Conservation (phyloP, 2,113 vertebrate species). For the Malurus cyaneus region DNA sequence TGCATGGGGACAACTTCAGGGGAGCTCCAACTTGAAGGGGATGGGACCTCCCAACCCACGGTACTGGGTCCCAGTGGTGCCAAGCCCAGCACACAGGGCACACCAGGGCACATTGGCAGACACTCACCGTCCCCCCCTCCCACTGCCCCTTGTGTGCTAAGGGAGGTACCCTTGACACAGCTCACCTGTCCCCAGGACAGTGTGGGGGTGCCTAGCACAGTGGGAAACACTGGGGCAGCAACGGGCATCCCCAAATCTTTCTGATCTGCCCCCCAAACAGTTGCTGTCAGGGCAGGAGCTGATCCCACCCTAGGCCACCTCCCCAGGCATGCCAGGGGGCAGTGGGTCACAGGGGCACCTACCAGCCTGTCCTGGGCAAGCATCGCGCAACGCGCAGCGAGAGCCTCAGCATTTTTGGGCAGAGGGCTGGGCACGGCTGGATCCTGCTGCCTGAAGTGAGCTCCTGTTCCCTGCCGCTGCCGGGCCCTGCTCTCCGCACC, state of each 20-base stretch:
- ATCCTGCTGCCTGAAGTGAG: background rate
- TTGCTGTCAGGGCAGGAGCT: background rate
- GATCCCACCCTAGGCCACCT: too few relatives aligned
- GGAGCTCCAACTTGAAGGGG: fast-evolving
- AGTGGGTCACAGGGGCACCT: fast-evolving
- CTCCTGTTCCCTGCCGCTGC: background rate
- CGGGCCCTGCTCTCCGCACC: background rate
- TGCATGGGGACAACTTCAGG: background rate
- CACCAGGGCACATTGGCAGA: background rate
- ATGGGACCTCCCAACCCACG: background rate
- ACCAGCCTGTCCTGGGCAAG: background rate
- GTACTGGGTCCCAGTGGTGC: background rate
- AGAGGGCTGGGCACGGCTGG: fast-evolving
- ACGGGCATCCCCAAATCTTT: background rate
- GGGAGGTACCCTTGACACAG: background rate
- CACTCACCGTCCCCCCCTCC: background rate
- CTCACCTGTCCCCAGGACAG: background rate
- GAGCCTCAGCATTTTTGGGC: background rate
- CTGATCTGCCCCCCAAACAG: background rate
- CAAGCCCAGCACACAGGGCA: fast-evolving
- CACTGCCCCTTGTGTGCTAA: background rate
- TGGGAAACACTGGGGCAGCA: background rate
- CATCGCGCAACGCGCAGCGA: too few relatives aligned
- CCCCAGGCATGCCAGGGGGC: background rate
- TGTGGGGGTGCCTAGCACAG: background rate